Base-by-base conservation (phyloP, 2,113 vertebrate genomes). In the Dicerorhinus sumatrensis region DNA sequence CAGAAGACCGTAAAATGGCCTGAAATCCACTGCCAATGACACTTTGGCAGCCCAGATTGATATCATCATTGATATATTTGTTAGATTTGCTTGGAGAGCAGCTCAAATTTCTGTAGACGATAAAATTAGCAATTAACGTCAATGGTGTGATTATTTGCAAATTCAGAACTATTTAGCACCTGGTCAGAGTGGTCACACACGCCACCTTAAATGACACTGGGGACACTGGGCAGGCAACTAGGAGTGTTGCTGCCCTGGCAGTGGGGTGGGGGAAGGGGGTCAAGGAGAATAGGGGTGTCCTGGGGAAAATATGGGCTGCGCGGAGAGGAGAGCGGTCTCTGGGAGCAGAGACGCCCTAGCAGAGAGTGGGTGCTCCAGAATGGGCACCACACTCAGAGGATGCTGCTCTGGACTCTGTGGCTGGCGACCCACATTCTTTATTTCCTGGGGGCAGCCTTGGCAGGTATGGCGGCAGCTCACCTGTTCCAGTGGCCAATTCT, bases 21-120 rank as follows among this genome's bases (percentile, higher is more conserved):
- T 89, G 89, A 93, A 97, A 98, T 92, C 96, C 96, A 93, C 91
- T 91, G 95, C 62, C 62, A 42, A 5, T n/a, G 70, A 89, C 10
- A 96, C 98, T 97, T 96, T 93, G 95, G 86, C 72, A 83, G 85
- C 83, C 56, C 87, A 42, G 39, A 94, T 92, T 95, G 97, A 96
- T 97, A 29, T 9, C 42, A 72, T 96, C 97, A 94, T 13, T 13
- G 51, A 60, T 72, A 46, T 91, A 94, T 97, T 94, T 94, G 70
- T 91, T 96, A 98, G 94, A 87, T 56, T 58, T 84, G 81, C 95
- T 97, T 88, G 54, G 88, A 81, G 6, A 96, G 0, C 65, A 80
- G 79, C 84, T 97, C 93, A 72, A 46, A 81, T 96, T 97, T 96
- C 92, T 94, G 96, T 21, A 98, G 85, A 93, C 17, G 76, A 83